Conservation (phyloP, 2,797 vertebrate genomes). For the Myripristis jacobus region DNA sequence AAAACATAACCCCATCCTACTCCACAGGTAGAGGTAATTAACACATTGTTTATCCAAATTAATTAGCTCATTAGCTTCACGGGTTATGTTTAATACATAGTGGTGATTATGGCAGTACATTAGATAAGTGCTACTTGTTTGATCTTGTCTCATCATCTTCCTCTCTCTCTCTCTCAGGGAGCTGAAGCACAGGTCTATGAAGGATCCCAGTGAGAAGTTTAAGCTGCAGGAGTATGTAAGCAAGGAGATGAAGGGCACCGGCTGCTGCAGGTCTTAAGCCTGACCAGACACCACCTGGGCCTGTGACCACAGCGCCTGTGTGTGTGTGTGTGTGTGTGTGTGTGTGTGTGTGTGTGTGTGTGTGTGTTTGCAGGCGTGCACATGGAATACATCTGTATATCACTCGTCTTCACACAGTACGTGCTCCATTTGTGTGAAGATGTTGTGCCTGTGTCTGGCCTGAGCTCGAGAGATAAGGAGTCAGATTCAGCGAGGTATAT, state of each 20-base stretch:
- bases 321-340: constrained; percentile 21
- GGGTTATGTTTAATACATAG: background rate
- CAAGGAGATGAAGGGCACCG: constrained; percentile 86
- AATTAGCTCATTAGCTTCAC: background rate
- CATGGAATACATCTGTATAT: constrained; percentile 5
- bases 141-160: background rate
- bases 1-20: too few relatives aligned
- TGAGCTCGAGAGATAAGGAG: constrained; percentile 42
- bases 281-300: constrained; percentile 12
- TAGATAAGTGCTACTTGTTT: background rate
- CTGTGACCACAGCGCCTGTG: constrained; percentile 1
- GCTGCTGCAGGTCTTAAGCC: constrained; percentile 87
- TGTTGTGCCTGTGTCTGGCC: constrained; percentile 8
- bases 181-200: constrained; percentile 89
- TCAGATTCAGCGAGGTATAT: constrained; percentile 57
- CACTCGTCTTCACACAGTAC: constrained; percentile 25
- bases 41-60: background rate
- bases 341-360: constrained; percentile 29
- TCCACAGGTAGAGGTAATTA: background rate
- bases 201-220: constrained; percentile 88
- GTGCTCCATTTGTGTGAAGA: constrained; percentile 13
- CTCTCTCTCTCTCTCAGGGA: constrained; percentile 81
- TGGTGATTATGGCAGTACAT: background rate
- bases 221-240: constrained; percentile 92
- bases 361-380: constrained; percentile 32